Base-by-base conservation (phyloP, 2,797 vertebrate genomes). In the Notolepis coatsorum region DNA sequence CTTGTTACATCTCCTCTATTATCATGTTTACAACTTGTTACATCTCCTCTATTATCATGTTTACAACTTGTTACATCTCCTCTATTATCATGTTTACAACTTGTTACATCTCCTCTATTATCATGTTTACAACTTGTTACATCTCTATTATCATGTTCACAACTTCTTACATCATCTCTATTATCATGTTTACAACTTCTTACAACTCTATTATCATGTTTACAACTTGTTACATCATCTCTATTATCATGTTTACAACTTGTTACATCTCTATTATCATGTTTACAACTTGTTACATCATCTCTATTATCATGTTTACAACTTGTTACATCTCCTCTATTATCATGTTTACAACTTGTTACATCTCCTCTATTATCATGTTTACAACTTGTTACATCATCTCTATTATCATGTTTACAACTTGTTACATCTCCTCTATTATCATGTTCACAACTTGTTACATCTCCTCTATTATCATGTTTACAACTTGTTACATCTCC, bases 141-240 rank as follows among this genome's bases (percentile, higher is more conserved):
- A n/a, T n/a, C n/a, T n/a, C n/a, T n/a, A n/a, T n/a, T n/a, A n/a
- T n/a, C n/a, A n/a, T n/a, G n/a, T n/a, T n/a, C n/a, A n/a, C n/a
- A n/a, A n/a, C n/a, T n/a, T n/a, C n/a, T n/a, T n/a, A 7, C 21
- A n/a, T 15, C 61, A 75, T 68, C 27, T 63, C 71, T 75, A n/a
- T n/a, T n/a, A n/a, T n/a, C n/a, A n/a, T n/a, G n/a, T n/a, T n/a
- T n/a, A n/a, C n/a, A n/a, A n/a, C n/a, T n/a, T n/a, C n/a, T n/a
- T n/a, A n/a, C n/a, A n/a, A n/a, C n/a, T 17, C 24, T 77, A 60
- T 85, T 77, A 73, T 60, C 69, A 81, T 84, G 79, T 87, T 85
- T 77, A 33, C 8, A 17, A 46, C 31, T 37, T 10, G 55, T 58
- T 17, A 21, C 25, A n/a, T n/a, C n/a, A n/a, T n/a, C n/a, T n/a